Percentiles rank a stretch among this genome's conserved stretches.
phyloP scores from a whole-genome alignment of 1,140 invertebrate genomes.

The Proctacanthus coquilletti region DNA sequence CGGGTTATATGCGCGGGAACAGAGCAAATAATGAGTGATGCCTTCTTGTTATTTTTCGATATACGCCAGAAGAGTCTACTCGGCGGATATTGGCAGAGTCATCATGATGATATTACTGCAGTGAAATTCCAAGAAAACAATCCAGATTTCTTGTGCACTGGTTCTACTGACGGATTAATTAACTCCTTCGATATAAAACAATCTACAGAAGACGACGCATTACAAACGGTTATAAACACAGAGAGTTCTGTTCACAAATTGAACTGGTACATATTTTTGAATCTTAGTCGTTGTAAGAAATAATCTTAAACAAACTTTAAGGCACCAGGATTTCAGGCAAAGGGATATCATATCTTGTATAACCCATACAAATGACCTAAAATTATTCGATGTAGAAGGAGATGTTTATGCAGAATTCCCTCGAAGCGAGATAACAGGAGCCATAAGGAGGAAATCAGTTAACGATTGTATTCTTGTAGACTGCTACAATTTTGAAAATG shows the following conservation, averaged over 20 bases:
- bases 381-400: slow-evolving; percentile 51
- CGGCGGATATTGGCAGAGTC: slow-evolving; percentile 74
- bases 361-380: slow-evolving; percentile 53
- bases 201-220: slow-evolving; percentile 61
- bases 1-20: slow-evolving; percentile 61
- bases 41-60: slow-evolving; percentile 75
- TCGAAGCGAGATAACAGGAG: slow-evolving; percentile 36
- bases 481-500: slow-evolving; percentile 30
- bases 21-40: slow-evolving; percentile 49
- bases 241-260: slow-evolving; percentile 61
- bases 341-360: slow-evolving; percentile 41
- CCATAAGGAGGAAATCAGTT: slow-evolving; percentile 36
- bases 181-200: slow-evolving; percentile 71
- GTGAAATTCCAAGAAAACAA: slow-evolving; percentile 63
- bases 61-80: slow-evolving; percentile 46
- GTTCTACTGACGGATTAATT: slow-evolving; percentile 70
- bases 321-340: slow-evolving; percentile 29
- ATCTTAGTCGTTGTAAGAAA: background rate
- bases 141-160: slow-evolving; percentile 50
- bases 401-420: slow-evolving; percentile 36
- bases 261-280: slow-evolving; percentile 25
- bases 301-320: slow-evolving; percentile 3
- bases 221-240: slow-evolving; percentile 64
- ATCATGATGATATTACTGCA: slow-evolving; percentile 70
- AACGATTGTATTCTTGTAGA: slow-evolving; percentile 52